Base-by-base conservation (phyloP, 2,797 vertebrate species). In the Decapterus maruadsi region DNA sequence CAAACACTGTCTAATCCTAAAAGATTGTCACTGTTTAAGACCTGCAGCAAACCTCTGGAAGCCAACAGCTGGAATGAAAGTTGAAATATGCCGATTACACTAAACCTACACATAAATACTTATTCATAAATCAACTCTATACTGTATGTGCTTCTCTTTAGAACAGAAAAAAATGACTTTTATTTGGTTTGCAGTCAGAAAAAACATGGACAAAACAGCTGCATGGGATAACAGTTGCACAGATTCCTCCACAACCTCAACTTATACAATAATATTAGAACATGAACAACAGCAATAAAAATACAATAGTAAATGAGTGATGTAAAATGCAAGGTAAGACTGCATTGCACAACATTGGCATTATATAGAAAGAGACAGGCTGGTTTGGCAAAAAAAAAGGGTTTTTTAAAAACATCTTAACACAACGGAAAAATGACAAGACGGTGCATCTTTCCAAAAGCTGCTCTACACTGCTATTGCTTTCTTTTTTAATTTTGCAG, bases 41-140 rank as follows among this genome's bases (percentile, higher is more conserved):
- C 75, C 70, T 69, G 83, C 68, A 70, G 78, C 51, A 77, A 74
- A 76, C 36, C 34, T 78, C 54, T 71, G 61, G 55, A 75, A 72
- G 29, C 65, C 50, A 60, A 79, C 56, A 56, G 64, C 45, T 81
- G 83, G 72, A 87, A 88, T 82, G 77, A 84, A 88, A 68, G 69
- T 29, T 77, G 75, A 78, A 77, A 71, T 72, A 72, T 80, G 82
- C 38, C 2, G 72, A 78, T 83, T 78, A 90, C 88, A 89, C 73
- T 80, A 59, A 90, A 90, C 83, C 80, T 68, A 83, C 76, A 91
- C 84, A 90, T 92, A 94, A 94, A 93, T 92, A 94, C 65, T 80
- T 87, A 89, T 83, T 80, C 75, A 81, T 90, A 89, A 84, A 91
- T 91, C 90, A 90, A 81, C 82, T 88, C 78, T 87, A 82, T 87